phyloP scores from a whole-genome alignment of 2,797 vertebrate genomes.

The Pipistrellus nathusii region DNA sequence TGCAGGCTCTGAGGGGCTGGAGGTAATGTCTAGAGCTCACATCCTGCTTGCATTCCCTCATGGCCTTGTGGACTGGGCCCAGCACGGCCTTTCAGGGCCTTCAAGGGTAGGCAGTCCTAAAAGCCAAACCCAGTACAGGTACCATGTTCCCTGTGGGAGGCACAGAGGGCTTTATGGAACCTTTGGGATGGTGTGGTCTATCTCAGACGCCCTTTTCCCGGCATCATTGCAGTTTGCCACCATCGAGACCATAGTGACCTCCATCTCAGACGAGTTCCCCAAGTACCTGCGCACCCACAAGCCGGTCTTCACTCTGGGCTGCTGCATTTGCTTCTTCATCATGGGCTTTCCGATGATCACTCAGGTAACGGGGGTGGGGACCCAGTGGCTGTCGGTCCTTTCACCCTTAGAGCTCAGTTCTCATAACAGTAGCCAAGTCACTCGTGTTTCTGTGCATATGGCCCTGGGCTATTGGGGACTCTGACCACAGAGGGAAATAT shows the following conservation, averaged over 20 bases:
- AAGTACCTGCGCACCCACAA: slow-evolving; percentile 97
- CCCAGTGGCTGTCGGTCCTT: background rate
- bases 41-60: background rate
- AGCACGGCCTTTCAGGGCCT: background rate
- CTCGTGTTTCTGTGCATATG: background rate
- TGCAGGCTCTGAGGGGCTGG: background rate
- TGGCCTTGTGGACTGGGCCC: background rate
- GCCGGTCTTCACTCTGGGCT: slow-evolving; percentile 94
- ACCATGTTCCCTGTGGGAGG: background rate
- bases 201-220: background rate
- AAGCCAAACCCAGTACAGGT: background rate
- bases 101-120: background rate
- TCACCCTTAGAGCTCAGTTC: background rate
- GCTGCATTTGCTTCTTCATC: slow-evolving; percentile 95
- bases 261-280: slow-evolving; percentile 97
- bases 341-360: slow-evolving; percentile 99
- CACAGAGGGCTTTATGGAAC: background rate
- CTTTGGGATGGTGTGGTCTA: background rate
- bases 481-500: slow-evolving; percentile 32
- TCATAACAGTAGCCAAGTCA: background rate
- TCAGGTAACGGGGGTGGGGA: slow-evolving; percentile 89
- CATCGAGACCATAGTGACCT: slow-evolving; percentile 99
- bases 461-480: background rate
- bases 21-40: background rate
- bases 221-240: slow-evolving; percentile 93